Conservation (phyloP, 2,888 invertebrate genomes). For the Cheilosia vulpina region DNA sequence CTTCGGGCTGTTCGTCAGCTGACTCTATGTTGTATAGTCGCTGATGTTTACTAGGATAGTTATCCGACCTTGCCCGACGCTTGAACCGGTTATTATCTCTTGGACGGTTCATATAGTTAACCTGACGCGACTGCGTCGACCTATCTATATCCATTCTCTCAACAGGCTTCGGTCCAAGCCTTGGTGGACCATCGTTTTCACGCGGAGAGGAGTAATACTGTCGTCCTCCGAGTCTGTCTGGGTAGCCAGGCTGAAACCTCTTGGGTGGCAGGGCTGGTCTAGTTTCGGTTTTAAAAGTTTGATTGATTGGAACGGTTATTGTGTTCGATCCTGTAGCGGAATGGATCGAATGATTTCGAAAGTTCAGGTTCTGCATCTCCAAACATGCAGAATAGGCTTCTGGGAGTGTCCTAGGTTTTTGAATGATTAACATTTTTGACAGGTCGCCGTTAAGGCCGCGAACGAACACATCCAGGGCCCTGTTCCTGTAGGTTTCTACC, state of each 20-base stretch:
- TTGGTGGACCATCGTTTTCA: neutral
- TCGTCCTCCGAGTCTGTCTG: neutral
- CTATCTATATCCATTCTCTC: constrained; percentile 15
- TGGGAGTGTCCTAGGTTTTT: too few species aligned
- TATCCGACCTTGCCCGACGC: constrained; percentile 1
- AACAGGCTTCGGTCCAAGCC: neutral
- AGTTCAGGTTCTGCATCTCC: constrained; percentile 3
- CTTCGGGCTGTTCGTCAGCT: neutral
- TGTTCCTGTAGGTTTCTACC: too few species aligned
- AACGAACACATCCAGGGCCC: too few species aligned
- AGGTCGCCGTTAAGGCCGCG: too few species aligned
- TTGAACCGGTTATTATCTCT: constrained; percentile 5
- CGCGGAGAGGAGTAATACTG: neutral
- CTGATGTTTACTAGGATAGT: constrained; percentile 9
- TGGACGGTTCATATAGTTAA: constrained; percentile 16
- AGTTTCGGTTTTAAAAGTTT: neutral
- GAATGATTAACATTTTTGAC: too few species aligned
- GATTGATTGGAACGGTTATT: constrained; percentile 4
- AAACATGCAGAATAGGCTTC: constrained; percentile 1
- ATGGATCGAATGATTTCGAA: neutral
- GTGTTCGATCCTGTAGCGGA: neutral
- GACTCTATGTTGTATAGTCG: neutral
- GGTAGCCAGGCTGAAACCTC: too few species aligned
- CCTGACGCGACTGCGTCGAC: neutral
- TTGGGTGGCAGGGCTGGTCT: neutral